Percentiles rank a stretch among this genome's conserved stretches.
These are phyloP conservation scores for Tragelaphus oryx DNA, from an alignment of 2,797 vertebrate species.

Conservation along the genomic window DNA sequence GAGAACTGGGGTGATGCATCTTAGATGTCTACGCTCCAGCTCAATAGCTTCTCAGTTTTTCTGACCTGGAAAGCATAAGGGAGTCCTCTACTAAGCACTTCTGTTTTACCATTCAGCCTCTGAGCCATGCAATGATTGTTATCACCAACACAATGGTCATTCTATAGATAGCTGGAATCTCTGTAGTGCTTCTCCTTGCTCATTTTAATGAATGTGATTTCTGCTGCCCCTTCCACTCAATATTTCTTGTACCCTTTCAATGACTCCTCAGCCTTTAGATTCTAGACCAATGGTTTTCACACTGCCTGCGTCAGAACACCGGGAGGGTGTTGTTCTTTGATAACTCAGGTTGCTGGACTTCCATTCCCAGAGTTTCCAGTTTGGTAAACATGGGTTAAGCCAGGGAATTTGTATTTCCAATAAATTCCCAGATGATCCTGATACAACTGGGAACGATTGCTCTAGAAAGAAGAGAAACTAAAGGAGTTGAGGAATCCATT, in stretches of 20 bases:
- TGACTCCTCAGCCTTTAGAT: neutral
- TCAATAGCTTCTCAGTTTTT: slow-evolving; percentile 10
- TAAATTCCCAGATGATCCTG: neutral
- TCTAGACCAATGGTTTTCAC: neutral
- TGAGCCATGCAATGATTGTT: neutral
- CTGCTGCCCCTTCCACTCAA: fast-evolving
- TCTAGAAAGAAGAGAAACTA: neutral
- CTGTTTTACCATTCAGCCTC: neutral
- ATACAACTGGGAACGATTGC: neutral
- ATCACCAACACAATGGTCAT: neutral
- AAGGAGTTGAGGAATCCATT: neutral
- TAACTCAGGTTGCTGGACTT: neutral
- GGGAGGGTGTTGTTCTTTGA: neutral
- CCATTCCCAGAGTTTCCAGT: neutral
- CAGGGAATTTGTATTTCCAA: neutral
- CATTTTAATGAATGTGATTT: neutral
- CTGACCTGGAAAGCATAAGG: neutral
- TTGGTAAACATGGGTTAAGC: neutral
- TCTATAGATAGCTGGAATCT: neutral
- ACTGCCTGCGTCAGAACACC: neutral
- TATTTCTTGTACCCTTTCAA: neutral
- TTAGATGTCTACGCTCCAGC: neutral
- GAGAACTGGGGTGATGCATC: neutral
- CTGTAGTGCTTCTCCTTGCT: neutral
- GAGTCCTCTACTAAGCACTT: neutral